Evolutionary conservation across 2,113 vertebrate species (phyloP).

Genomic region (Salvelinus fontinalis): DNA sequence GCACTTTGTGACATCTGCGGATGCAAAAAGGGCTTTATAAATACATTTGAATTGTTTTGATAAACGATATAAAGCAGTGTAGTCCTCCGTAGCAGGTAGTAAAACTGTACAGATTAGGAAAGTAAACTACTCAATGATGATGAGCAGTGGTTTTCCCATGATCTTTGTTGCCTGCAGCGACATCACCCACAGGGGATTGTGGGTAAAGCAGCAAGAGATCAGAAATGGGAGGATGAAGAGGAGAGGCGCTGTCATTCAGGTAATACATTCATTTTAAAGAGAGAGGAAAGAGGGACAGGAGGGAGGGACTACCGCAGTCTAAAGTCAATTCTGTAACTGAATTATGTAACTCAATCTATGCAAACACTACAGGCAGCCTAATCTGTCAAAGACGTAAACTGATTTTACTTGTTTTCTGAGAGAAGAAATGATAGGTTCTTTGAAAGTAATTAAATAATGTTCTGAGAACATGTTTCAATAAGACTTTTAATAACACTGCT

Average conservation of each 20-base stretch:
- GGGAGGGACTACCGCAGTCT: not conserved
- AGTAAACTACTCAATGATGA: constrained; percentile 43
- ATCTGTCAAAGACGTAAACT: not conserved
- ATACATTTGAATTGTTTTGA: not conserved
- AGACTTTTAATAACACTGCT: no score
- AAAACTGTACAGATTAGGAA: constrained; percentile 24
- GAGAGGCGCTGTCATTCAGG: constrained; percentile 36
- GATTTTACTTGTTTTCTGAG: no score
- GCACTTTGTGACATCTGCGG: no score
- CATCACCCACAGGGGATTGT: constrained; percentile 38
- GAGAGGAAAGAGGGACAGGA: not conserved
- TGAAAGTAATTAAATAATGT: no score
- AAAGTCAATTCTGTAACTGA: not conserved
- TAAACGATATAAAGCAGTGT: not conserved
- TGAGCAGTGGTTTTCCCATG: constrained; percentile 33
- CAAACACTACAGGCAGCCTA: not conserved
- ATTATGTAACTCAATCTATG: not conserved
- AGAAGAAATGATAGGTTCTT: no score
- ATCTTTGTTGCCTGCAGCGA: constrained; percentile 53
- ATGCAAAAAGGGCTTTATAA: no score
- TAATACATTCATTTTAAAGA: not conserved
- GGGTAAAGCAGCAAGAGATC: constrained; percentile 39
- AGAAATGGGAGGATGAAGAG: constrained; percentile 1
- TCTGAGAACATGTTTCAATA: no score
- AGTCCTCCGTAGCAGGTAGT: not conserved